phyloP scores from a whole-genome alignment of 2,797 vertebrate species.

The Mormyrops boulengeri region DNA sequence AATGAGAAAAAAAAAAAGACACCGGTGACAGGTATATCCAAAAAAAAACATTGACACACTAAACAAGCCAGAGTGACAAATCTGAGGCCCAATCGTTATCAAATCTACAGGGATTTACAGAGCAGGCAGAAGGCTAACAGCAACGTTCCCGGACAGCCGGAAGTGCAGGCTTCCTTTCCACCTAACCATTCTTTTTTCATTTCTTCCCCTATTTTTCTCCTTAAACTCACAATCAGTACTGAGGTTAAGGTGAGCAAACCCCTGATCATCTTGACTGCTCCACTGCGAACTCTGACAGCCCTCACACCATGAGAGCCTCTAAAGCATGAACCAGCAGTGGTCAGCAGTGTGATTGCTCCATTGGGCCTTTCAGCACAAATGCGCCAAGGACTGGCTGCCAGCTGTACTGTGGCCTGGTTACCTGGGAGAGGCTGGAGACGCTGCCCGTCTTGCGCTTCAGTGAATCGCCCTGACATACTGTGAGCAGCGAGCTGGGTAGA shows the following conservation, averaged over 20 bases:
- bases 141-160: not conserved
- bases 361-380: not conserved
- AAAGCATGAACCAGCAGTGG: not conserved
- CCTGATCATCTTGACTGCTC: not conserved
- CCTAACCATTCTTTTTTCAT: not conserved
- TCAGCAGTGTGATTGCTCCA: not conserved
- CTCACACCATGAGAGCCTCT: not conserved
- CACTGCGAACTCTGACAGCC: not conserved
- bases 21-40: not conserved
- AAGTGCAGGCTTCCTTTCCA: not conserved
- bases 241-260: not conserved
- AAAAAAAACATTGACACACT: not conserved
- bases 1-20: not conserved
- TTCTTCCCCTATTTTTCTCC: not conserved
- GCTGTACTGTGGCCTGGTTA: slow-evolving; percentile 26
- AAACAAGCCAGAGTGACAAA: not conserved
- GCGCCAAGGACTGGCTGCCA: not conserved
- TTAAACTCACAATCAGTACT: not conserved
- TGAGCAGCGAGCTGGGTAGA: slow-evolving; percentile 84
- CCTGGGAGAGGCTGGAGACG: slow-evolving; percentile 75
- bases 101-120: not conserved
- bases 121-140: not conserved
- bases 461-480: slow-evolving; percentile 79
- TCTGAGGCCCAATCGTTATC: not conserved
- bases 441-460: slow-evolving; percentile 76